phyloP scores from a whole-genome alignment of 2,888 invertebrate species.

The Drosophila rubida region DNA sequence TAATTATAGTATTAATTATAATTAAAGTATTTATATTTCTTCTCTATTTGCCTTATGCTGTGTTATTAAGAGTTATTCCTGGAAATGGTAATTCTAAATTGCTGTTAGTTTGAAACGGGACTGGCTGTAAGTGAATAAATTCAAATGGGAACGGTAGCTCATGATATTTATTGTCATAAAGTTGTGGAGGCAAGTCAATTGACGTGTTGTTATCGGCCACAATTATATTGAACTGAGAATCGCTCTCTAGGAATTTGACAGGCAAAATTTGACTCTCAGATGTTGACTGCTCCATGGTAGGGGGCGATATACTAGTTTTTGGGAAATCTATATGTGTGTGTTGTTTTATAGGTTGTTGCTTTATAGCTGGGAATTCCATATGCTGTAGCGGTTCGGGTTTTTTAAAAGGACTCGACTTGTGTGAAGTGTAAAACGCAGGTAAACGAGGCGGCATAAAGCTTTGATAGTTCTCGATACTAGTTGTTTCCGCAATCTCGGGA shows the following conservation, averaged over 20 bases:
- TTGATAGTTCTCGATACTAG: conserved; percentile 42
- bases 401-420: conserved; percentile 17
- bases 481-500: conserved; percentile 45
- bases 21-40: neutral
- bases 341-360: conserved; percentile 13
- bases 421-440: conserved; percentile 1
- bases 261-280: conserved; percentile 56
- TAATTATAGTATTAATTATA: neutral
- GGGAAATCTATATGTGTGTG: conserved; percentile 22
- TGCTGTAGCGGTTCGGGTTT: conserved; percentile 19
- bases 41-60: conserved; percentile 4
- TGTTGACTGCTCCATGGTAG: conserved; percentile 49
- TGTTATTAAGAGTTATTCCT: conserved; percentile 12
- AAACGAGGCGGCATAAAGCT: conserved; percentile 13
- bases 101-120: conserved; percentile 77
- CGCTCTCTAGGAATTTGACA: conserved; percentile 39
- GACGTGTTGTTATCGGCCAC: conserved; percentile 51
- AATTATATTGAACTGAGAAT: conserved; percentile 56
- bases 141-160: conserved; percentile 78
- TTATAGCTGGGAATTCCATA: conserved; percentile 5
- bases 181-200: conserved; percentile 33
- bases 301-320: conserved; percentile 5
- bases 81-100: conserved; percentile 52
- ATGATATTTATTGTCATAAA: conserved; percentile 57
- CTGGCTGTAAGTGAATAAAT: conserved; percentile 77